phyloP scores from a whole-genome alignment of 2,797 vertebrate genomes.

The Dendrocincla tyrannina region DNA sequence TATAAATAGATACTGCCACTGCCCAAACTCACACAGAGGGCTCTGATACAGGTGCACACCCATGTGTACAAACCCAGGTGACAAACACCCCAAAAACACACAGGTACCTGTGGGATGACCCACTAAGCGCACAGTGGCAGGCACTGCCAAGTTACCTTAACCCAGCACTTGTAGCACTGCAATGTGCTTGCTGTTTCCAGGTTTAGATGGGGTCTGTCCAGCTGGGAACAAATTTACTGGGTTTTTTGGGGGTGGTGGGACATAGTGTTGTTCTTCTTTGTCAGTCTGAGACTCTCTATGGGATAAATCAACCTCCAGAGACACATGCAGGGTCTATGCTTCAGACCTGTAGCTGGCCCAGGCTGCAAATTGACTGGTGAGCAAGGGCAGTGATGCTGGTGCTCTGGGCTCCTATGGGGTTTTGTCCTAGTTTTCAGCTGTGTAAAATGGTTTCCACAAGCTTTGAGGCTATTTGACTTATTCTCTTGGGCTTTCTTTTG shows the following conservation, averaged over 20 bases:
- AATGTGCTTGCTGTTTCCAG: fast-evolving
- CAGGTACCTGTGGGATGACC: fast-evolving
- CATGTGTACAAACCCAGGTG: fast-evolving
- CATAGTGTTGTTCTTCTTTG: fast-evolving
- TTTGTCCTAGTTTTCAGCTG: not conserved
- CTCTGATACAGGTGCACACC: fast-evolving
- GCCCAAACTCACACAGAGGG: not conserved
- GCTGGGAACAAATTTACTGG: not conserved
- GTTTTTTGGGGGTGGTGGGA: not conserved
- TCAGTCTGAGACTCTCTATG: not conserved
- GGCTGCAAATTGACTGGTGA: not conserved
- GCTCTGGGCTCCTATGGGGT: not conserved
- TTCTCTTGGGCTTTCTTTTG: not conserved
- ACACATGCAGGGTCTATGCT: fast-evolving
- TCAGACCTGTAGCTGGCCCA: not conserved
- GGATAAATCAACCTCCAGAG: not conserved
- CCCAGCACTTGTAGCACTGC: fast-evolving
- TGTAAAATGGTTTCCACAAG: not conserved
- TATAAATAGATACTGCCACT: not conserved
- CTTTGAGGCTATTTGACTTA: not conserved
- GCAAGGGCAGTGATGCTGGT: fast-evolving
- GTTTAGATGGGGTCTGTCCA: not conserved
- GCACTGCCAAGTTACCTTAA: not conserved
- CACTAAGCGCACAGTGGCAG: fast-evolving
- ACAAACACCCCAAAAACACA: not conserved